A percentile compares a stretch with the other conserved stretches of the same genome.
phyloP scores from a whole-genome alignment of 30 jellyfish, hydroid and myxozoan genomes.

The Chironex yamaguchii region DNA sequence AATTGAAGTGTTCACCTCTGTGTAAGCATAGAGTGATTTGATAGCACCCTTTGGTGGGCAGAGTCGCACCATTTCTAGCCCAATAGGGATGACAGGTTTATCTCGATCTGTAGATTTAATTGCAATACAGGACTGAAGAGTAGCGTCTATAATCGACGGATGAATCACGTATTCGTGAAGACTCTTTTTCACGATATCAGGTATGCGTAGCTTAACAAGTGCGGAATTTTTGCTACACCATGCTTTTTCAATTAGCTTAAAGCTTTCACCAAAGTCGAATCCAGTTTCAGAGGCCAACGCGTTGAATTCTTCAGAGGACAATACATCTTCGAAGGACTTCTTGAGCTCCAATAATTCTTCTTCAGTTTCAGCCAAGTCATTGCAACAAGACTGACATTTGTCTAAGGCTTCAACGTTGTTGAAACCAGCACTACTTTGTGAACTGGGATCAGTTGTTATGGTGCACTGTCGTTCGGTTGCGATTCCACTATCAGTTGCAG shows the following conservation, averaged over 20 bases:
- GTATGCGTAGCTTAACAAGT: conserved; percentile 38
- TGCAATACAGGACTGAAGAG: conserved; percentile 77
- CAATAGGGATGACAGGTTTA: conserved; percentile 68
- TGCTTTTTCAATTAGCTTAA: conserved; percentile 60
- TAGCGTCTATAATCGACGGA: conserved; percentile 75
- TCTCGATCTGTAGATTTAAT: conserved; percentile 64
- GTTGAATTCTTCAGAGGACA: conserved; percentile 38
- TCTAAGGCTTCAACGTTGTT: too few relatives aligned
- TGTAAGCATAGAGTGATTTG: conserved; percentile 42
- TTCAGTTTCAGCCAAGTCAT: too few relatives aligned
- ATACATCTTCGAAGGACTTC: not conserved
- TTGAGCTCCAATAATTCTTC: not conserved
- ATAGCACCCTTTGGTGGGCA: conserved; percentile 3
- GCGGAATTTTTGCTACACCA: conserved; percentile 69
- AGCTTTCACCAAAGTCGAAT: conserved; percentile 63
- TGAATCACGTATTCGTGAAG: conserved; percentile 24
- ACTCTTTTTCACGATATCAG: not conserved
- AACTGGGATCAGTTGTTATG: too few relatives aligned
- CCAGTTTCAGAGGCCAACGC: conserved; percentile 64
- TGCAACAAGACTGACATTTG: too few relatives aligned
- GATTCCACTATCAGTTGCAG: too few relatives aligned
- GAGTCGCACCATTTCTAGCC: conserved; percentile 59
- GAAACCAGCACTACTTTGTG: too few relatives aligned
- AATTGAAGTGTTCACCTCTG: conserved; percentile 37
- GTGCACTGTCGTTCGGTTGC: too few relatives aligned